Conservation (phyloP, 1,140 invertebrate species). For the Drosophila arawakana region DNA sequence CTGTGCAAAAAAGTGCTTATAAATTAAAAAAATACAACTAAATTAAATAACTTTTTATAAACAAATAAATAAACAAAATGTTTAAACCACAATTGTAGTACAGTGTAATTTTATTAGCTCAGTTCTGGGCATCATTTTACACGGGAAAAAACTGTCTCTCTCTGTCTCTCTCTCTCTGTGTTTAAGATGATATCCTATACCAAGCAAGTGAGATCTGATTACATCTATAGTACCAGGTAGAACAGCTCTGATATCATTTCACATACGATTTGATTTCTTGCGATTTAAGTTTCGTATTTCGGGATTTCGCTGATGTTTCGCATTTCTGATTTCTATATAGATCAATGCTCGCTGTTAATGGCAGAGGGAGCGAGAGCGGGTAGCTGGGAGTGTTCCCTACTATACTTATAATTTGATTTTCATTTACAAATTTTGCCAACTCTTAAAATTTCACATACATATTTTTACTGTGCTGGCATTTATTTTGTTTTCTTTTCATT, state of each 20-base stretch:
- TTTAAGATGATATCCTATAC: slow-evolving; percentile 11
- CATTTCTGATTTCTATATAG: slow-evolving; percentile 45
- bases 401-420: slow-evolving; percentile 23
- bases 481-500: not conserved
- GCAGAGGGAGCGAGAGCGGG: not conserved
- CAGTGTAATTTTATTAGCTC: slow-evolving; percentile 1
- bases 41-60: not conserved
- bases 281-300: slow-evolving; percentile 4
- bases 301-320: slow-evolving; percentile 46
- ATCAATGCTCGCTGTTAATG: slow-evolving; percentile 37
- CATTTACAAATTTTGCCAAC: slow-evolving; percentile 14
- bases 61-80: no score
- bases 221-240: slow-evolving; percentile 11
- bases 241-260: slow-evolving; percentile 14
- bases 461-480: slow-evolving; percentile 25
- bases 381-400: no score
- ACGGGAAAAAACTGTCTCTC: not conserved
- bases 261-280: slow-evolving; percentile 1
- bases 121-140: slow-evolving; percentile 3
- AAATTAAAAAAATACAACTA: not conserved
- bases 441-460: slow-evolving; percentile 13
- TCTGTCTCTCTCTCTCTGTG: no score
- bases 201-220: slow-evolving; percentile 5
- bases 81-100: not conserved
- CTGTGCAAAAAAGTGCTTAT: not conserved